phyloP scores from a whole-genome alignment of 2,888 invertebrate species.

The Machimus rusticus region DNA sequence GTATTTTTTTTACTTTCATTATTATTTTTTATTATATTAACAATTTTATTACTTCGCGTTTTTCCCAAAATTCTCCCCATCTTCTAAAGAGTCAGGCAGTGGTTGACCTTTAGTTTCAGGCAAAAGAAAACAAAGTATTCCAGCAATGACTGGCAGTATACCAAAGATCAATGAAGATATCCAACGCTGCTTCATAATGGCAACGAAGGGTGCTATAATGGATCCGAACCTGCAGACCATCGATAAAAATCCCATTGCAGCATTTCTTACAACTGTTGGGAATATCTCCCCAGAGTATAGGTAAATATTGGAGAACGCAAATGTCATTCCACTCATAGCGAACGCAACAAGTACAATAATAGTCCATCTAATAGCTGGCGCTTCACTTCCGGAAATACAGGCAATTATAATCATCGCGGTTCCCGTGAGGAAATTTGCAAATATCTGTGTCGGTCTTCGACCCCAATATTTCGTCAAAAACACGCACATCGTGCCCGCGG shows the following conservation, averaged over 20 bases:
- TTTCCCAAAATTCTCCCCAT: constrained; percentile 74
- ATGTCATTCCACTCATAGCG: constrained; percentile 82
- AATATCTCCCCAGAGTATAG: constrained; percentile 88
- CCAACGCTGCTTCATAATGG: constrained; percentile 64
- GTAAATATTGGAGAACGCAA: constrained; percentile 86
- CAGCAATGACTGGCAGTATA: constrained; percentile 72
- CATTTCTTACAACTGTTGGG: constrained; percentile 87
- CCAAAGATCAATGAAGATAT: constrained; percentile 81
- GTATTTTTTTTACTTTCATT: too few species aligned
- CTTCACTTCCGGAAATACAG: constrained; percentile 61
- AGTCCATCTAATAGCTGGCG: constrained; percentile 60
- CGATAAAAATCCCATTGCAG: constrained; percentile 85
- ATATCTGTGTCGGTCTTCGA: constrained; percentile 71
- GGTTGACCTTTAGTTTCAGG: constrained; percentile 68
- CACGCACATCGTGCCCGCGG: constrained; percentile 72
- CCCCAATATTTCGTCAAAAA: constrained; percentile 73
- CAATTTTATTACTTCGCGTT: constrained; percentile 26
- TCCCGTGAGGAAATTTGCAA: constrained; percentile 69
- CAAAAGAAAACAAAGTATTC: constrained; percentile 71
- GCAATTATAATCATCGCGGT: constrained; percentile 71
- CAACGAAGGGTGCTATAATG: constrained; percentile 83
- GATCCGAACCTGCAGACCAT: constrained; percentile 87
- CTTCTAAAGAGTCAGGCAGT: constrained; percentile 81
- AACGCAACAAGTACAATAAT: constrained; percentile 73
- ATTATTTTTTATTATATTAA: too few species aligned